Conservation (phyloP, 2,113 vertebrate species). For the Dunckerocampus dactyliophorus region DNA sequence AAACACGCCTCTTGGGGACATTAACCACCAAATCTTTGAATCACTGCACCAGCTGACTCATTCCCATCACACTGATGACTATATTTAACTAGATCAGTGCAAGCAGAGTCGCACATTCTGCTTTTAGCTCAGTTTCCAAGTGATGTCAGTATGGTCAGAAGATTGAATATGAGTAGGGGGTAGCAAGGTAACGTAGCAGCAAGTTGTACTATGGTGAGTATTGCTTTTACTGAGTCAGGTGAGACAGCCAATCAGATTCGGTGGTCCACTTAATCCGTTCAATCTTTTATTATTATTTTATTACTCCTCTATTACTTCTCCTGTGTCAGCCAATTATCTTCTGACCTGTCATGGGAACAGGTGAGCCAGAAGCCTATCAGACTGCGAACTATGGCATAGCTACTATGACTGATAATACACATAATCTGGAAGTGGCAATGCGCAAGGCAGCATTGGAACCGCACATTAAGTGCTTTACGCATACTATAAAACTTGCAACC, state of each 20-base stretch:
- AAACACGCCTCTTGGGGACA: conserved; percentile 46
- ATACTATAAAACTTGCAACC: too few species aligned
- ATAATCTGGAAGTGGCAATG: too few species aligned
- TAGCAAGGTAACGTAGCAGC: neutral
- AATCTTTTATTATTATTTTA: neutral
- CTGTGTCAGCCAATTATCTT: conserved; percentile 9
- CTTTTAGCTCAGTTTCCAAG: conserved; percentile 34
- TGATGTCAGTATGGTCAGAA: conserved; percentile 40
- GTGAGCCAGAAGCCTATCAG: too few species aligned
- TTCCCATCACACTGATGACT: conserved; percentile 54
- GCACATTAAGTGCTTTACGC: too few species aligned
- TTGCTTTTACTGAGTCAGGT: neutral
- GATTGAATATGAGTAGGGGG: conserved; percentile 17
- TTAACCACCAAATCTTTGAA: conserved; percentile 47
- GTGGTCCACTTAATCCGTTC: neutral
- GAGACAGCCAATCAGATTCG: neutral
- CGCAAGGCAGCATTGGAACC: too few species aligned
- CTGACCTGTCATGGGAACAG: neutral
- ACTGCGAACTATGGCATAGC: too few species aligned
- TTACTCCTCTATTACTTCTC: neutral
- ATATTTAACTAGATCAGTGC: conserved; percentile 55
- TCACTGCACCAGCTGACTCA: conserved; percentile 56
- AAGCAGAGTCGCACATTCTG: conserved; percentile 31
- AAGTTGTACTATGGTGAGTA: neutral
- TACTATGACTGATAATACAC: too few species aligned